A percentile compares a stretch with the other conserved stretches of the same genome.
These are phyloP conservation scores for Elymnias hypermnestra DNA, from an alignment of 1,140 invertebrate species.

Conservation along the genomic window DNA sequence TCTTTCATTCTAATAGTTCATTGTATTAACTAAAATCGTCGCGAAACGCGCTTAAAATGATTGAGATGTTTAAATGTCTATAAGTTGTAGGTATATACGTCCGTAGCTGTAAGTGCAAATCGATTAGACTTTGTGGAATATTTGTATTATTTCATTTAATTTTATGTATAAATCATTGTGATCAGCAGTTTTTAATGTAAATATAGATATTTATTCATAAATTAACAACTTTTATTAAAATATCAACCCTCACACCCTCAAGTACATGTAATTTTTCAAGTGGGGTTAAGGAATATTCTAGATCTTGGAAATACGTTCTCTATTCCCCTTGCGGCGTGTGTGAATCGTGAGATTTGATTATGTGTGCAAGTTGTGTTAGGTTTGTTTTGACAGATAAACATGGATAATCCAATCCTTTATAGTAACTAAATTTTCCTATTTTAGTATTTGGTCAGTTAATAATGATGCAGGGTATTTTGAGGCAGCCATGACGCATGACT, in stretches of 20 bases:
- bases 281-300: slow-evolving; percentile 48
- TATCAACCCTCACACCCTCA: slow-evolving; percentile 29
- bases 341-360: too few relatives aligned
- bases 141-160: slow-evolving; percentile 3
- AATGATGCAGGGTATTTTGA: slow-evolving; percentile 8
- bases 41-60: too few relatives aligned
- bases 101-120: slow-evolving; percentile 1
- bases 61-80: too few relatives aligned
- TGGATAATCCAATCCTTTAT: too few relatives aligned
- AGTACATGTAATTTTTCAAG: slow-evolving; percentile 11
- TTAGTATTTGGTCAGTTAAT: too few relatives aligned
- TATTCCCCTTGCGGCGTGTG: slow-evolving; percentile 17
- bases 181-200: neutral
- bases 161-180: slow-evolving; percentile 14
- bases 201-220: slow-evolving; percentile 14
- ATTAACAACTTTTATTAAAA: slow-evolving; percentile 41
- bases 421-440: neutral
- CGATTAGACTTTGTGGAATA: slow-evolving; percentile 4
- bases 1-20: slow-evolving; percentile 1
- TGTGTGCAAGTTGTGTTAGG: too few relatives aligned
- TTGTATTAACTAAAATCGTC: too few relatives aligned
- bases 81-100: too few relatives aligned
- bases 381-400: slow-evolving; percentile 6
- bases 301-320: slow-evolving; percentile 32
- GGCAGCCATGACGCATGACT: slow-evolving; percentile 4